These are phyloP conservation scores for Seriola dumerili DNA, from an alignment of 2,113 vertebrate genomes.

Conservation along the genomic window DNA sequence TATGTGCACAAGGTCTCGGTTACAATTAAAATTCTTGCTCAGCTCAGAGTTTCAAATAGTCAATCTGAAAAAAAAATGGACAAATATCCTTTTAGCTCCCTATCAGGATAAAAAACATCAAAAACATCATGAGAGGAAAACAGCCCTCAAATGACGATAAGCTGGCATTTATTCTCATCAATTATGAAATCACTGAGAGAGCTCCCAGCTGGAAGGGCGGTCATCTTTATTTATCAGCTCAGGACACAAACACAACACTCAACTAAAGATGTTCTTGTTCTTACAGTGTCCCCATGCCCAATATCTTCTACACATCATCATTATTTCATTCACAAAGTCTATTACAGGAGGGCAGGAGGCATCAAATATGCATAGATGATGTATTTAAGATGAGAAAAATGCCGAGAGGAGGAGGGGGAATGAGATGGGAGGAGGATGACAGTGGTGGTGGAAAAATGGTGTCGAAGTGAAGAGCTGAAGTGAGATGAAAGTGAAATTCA, in stretches of 20 bases:
- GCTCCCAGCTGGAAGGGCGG: background rate
- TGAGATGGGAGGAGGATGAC: conserved; percentile 3
- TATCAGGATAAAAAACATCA: background rate
- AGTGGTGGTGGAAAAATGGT: background rate
- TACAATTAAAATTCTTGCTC: background rate
- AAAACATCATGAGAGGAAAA: conserved; percentile 4
- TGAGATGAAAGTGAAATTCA: conserved; percentile 12
- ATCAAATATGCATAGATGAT: conserved; percentile 62
- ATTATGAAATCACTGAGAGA: conserved; percentile 38
- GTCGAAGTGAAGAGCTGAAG: conserved; percentile 2
- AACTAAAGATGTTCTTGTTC: background rate
- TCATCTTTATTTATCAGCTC: conserved; percentile 15
- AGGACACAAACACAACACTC: background rate
- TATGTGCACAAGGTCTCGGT: background rate
- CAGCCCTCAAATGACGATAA: conserved; percentile 16
- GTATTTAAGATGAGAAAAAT: conserved; percentile 52
- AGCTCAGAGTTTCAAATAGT: background rate
- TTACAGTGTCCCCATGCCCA: background rate
- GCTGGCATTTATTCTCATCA: conserved; percentile 48
- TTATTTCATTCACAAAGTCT: conserved; percentile 47
- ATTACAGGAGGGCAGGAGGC: conserved; percentile 34
- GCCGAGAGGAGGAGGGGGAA: conserved; percentile 22
- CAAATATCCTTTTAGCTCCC: background rate
- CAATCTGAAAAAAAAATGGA: background rate
- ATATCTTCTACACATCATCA: conserved; percentile 41